Percentiles rank a stretch among this genome's conserved stretches.
Conservation (phyloP, 2,797 vertebrate genomes). For the Darevskia nairensis region DNA sequence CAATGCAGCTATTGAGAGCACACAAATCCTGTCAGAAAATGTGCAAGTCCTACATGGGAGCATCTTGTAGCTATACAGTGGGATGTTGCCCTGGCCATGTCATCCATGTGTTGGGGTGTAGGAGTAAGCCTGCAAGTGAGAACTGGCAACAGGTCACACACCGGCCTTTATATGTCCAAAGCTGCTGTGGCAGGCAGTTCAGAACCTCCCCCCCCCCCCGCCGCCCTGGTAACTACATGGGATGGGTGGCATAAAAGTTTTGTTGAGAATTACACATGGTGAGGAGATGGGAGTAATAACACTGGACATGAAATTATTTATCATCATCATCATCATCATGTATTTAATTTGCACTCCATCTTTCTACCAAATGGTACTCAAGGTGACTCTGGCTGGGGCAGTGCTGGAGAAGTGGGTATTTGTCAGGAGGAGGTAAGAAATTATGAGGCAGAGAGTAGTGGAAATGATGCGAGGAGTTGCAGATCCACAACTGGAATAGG, state of each 20-base stretch:
- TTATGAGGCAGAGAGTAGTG: too few species aligned
- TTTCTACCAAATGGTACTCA: background rate
- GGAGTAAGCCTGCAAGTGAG: background rate
- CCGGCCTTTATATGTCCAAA: background rate
- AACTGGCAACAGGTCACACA: background rate
- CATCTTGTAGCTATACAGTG: background rate
- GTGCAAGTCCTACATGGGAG: background rate
- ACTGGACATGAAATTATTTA: background rate
- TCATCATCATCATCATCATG: background rate
- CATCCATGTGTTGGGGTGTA: too few species aligned
- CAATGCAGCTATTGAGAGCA: background rate
- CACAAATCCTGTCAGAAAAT: background rate
- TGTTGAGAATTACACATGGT: background rate
- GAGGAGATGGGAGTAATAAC: background rate
- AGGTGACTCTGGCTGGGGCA: background rate
- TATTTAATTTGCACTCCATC: background rate
- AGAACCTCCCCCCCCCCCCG: too few species aligned
- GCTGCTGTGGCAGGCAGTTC: background rate
- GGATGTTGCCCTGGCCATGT: background rate
- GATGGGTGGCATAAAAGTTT: background rate
- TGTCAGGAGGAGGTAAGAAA: background rate
- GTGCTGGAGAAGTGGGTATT: background rate
- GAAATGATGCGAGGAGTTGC: background rate
- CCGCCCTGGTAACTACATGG: background rate
- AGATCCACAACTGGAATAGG: background rate